Evolutionary conservation across 30 jellyfish, hydroid and myxozoan genomes (phyloP), one percentile per base, ranked within the genome.

Genomic region (Sanderia malayensis): DNA sequence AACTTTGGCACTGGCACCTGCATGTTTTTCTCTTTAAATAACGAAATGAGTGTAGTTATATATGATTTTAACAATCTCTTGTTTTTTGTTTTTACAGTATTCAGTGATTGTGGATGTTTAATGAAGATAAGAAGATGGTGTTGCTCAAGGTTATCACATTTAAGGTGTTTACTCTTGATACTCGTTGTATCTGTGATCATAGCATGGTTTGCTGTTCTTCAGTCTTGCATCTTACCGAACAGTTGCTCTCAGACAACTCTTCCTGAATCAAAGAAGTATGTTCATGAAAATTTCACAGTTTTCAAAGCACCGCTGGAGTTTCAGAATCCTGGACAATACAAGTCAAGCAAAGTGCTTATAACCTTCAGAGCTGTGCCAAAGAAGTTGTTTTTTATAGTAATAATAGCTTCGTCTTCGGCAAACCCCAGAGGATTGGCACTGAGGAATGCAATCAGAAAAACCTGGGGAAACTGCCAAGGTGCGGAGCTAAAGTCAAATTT

Each of bases 361-460:
- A 37, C 10, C 52, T 37, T 37, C 52, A 37, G 52, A 37, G 52
- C 6, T 37, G 25, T 64, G 9, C 72, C 73, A 0, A 19, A 44
- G 1, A 68, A 68, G 15, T 65, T 67, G 1, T 65, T 80, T 11
- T 80, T 46, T 61, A n/a, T 71, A n/a, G 77, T 71, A 4, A 45
- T 80, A 6, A 60, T 70, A 32, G 60, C 85, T 19, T 46, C 84
- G 1, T 31, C 84, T 24, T 61, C 93, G 13, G 58, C 61, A 45
- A 41, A 44, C 25, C 29, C 11, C 10, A 70, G 58, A 58, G 55
- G 66, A 26, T 25, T 52, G 47, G 65, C 41, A 3, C 41, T 74
- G 23, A 37, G 96, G 31, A 76, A 75, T 10, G 96, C 96, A 0
- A 85, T 85, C 21, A 77, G 96, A 22, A 31, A 47, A 15, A 85